A percentile compares a stretch with the other conserved stretches of the same genome.
Conservation (phyloP, 2,797 vertebrate species). For the Pseudopleuronectes americanus region DNA sequence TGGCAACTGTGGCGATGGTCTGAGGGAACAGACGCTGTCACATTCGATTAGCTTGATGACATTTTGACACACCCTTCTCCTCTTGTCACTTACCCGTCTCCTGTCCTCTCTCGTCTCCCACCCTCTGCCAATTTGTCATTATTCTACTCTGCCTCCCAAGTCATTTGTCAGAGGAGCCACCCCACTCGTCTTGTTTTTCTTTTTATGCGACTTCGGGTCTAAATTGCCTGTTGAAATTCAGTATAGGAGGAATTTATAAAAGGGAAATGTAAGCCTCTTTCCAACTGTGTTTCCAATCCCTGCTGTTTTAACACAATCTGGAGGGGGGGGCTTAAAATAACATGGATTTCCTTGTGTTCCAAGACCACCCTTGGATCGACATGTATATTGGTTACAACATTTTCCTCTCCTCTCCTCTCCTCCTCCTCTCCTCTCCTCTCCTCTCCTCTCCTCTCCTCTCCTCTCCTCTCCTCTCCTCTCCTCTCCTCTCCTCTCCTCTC, state of each 20-base stretch:
- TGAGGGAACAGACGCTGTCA: conserved; percentile 67
- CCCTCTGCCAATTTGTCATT: conserved; percentile 10
- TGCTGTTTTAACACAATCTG: conserved; percentile 21
- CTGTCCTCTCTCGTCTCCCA: conserved; percentile 5
- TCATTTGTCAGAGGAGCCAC: conserved; percentile 5
- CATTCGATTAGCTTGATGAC: conserved; percentile 72
- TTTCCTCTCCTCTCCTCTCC: conserved; percentile 19
- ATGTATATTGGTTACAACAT: conserved; percentile 55
- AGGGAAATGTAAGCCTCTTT: conserved; percentile 15
- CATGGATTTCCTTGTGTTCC: conserved; percentile 37
- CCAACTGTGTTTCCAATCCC: conserved; percentile 38
- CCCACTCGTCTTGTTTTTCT: background rate
- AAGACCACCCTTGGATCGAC: conserved; percentile 48
- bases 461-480: conserved; percentile 9
- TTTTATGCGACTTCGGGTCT: conserved; percentile 20
- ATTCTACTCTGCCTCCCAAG: background rate
- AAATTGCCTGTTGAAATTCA: conserved; percentile 50
- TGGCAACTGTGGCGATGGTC: conserved; percentile 63
- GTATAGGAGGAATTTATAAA: conserved; percentile 24
- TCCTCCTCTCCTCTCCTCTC: conserved; percentile 16
- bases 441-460: conserved; percentile 7
- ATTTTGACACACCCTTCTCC: conserved; percentile 42
- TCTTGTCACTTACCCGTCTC: conserved; percentile 25
- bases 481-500: conserved; percentile 16
- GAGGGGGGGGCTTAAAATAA: conserved; percentile 32